phyloP scores from a whole-genome alignment of 2,888 invertebrate species.

The Smittia sp. region DNA sequence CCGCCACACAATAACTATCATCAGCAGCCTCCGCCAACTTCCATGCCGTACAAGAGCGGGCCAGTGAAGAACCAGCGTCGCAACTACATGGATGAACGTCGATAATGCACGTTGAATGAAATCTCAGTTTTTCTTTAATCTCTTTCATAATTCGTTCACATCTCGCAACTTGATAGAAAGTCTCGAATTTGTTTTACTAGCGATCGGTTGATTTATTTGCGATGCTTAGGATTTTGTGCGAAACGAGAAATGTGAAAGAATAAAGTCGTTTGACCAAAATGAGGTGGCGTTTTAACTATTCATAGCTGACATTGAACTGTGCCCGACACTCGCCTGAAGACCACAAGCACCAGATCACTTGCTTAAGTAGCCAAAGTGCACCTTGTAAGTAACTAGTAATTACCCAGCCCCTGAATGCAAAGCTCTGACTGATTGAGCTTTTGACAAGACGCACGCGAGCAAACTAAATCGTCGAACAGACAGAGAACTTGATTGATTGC shows the following conservation, averaged over 20 bases:
- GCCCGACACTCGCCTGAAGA: too few species aligned
- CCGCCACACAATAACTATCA: neutral
- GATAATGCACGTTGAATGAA: neutral
- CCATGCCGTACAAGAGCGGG: neutral
- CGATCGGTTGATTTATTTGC: constrained; percentile 6
- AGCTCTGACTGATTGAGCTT: neutral
- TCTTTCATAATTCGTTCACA: too few species aligned
- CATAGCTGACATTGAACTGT: too few species aligned
- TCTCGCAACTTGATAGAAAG: neutral
- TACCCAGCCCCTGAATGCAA: neutral
- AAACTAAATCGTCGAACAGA: neutral
- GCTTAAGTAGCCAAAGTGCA: neutral
- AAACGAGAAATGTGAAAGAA: constrained; percentile 6
- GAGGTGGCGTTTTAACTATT: too few species aligned
- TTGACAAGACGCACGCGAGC: neutral
- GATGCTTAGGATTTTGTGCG: neutral
- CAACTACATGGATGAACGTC: neutral
- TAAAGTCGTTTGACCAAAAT: constrained; percentile 12
- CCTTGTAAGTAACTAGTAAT: neutral
- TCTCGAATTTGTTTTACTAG: neutral
- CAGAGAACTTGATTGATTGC: neutral
- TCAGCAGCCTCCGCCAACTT: neutral
- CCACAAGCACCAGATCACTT: neutral
- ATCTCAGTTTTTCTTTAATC: constrained; percentile 5
- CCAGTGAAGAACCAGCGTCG: neutral